Base-by-base conservation (phyloP, 2,888 invertebrate species). In the Heterodera filipjevi region DNA sequence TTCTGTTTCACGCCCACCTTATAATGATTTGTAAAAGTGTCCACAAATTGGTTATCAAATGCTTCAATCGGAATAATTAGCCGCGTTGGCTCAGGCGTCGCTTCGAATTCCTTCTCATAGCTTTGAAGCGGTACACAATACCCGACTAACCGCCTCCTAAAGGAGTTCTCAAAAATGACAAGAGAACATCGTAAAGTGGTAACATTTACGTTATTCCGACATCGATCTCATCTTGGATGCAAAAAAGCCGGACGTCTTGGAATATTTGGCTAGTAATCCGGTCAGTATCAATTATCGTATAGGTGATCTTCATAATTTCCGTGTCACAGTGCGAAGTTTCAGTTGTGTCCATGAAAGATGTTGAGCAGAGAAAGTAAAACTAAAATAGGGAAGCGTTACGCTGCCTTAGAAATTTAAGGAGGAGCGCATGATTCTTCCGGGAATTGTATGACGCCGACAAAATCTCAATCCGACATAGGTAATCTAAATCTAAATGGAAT, bases 91-190 rank as follows among this genome's bases (percentile, higher is more conserved):
- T 32, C 32, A 22, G 68, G 68, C 68, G 33, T 10, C 35, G 32
- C 68, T 35, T 68, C 22, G 68, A 68, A 68, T 22, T 68, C 35
- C 68, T 30, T 68, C 33, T 35, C 33, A 68, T 68, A 68, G 32
- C 68, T 68, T 35, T 68, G 33, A 33, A 68, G 68, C 33, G 68
- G 68, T 14, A 35, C 35, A n/a, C 68, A 68, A 68, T 68, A 68
- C 16, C 68, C 68, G 22, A 68, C 27, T 32, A 68, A 8, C 19
- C 68, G 68, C 68, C 68, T 68, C 14, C 68, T 68, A 22, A 68
- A 68, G 33, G 30, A 1, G 12, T 32, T 35, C 39, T 68, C 16
- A n/a, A 59, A 59, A 27, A 59, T 59, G 19, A 19, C 16, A 53
- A n/a, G 33, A 14, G n/a, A 66, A 30, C 10, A 33, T 3, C 22